These are phyloP conservation scores for Ashinkailepas kermadecensis DNA, from an alignment of 2,888 invertebrate species.

Conservation along the genomic window DNA sequence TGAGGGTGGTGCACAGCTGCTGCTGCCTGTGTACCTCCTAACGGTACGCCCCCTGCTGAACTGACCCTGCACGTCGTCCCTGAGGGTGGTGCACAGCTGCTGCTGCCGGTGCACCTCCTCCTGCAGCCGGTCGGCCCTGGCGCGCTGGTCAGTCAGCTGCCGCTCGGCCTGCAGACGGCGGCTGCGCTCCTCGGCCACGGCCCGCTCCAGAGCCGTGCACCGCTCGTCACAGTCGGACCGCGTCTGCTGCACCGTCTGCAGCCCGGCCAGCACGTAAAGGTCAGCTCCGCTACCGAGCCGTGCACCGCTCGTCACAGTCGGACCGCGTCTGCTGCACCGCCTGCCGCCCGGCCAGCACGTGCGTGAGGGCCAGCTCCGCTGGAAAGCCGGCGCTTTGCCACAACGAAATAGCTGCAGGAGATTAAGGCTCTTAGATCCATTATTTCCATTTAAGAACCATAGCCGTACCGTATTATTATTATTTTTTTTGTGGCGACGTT, in stretches of 20 bases:
- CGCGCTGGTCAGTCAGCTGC: not conserved
- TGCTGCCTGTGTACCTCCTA: not conserved
- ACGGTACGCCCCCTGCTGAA: not conserved
- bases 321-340: not conserved
- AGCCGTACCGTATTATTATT: no score
- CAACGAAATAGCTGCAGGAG: no score
- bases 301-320: not conserved
- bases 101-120: not conserved
- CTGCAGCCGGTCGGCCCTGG: not conserved
- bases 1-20: not conserved
- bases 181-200: not conserved
- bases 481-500: no score
- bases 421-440: no score
- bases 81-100: not conserved
- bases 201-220: not conserved
- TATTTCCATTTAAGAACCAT: no score
- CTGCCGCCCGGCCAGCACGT: no score
- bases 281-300: no score
- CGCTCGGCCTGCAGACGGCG: constrained; percentile 3
- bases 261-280: no score
- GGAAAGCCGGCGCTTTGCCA: no score
- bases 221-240: not conserved
- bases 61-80: not conserved
- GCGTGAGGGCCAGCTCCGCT: no score
- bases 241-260: not conserved